Base-by-base conservation (phyloP, 92 coral and sea anemone species). In the Blastomussa wellsi region DNA sequence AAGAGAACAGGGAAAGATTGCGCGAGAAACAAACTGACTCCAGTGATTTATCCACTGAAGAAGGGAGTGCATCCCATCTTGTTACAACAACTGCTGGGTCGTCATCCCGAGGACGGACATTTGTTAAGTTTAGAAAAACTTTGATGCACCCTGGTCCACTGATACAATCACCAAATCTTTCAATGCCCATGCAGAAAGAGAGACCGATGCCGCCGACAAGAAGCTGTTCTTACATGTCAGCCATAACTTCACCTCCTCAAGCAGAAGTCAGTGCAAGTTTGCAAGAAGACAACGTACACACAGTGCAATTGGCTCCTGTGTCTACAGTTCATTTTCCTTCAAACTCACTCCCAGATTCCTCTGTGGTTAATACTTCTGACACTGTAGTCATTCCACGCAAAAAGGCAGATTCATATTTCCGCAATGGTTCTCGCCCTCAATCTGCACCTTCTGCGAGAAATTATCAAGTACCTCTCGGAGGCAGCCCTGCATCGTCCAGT, bases 1-100 rank as follows among this genome's bases (percentile, higher is more conserved):
- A 94, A 44, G 95, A 88, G 26, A 84, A 74, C 36, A 84, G 74
- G 28, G 98, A 90, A 78, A 87, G 86, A 72, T 82, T 82, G 39
- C 88, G 82, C 71, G 94, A 90, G 55, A 96, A 95, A 29, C 98
- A 90, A 81, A 93, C 98, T 1, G 96, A 92, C 75, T 91, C 98
- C 2, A 94, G 95, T 87, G 94, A 83, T 77, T 81, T 82, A 33
- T 94, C 95, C 42, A 76, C 91, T 0, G 93, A 80, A n/a, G 90
- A 80, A 29, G 88, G 88, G 52, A 89, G 93, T 74, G 91, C 88
- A 66, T 24, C 81, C 16, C 86, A 89, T 66, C 81, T 73, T 36
- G 76, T 65, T 7, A 24, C 82, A 16, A 39, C 87, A 16, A 70
- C 72, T 37, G 71, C 35, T 13, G 87, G 74, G 22, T 74, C 87